These are phyloP conservation scores for Aldrovandia affinis DNA, from an alignment of 2,797 vertebrate species.

Conservation along the genomic window DNA sequence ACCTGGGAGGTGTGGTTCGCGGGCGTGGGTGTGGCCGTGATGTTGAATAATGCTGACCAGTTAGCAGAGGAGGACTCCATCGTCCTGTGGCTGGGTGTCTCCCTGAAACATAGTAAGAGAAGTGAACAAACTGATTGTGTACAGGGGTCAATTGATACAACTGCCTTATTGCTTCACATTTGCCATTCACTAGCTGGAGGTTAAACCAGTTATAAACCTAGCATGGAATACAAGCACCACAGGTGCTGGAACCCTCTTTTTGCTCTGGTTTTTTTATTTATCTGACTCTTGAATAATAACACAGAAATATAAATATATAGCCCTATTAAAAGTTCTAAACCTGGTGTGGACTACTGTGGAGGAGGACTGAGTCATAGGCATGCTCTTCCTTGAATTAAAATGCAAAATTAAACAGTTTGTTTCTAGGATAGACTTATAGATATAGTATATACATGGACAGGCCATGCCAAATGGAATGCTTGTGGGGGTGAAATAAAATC, in stretches of 20 bases:
- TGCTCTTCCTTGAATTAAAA: not conserved
- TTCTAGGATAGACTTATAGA: too few relatives aligned
- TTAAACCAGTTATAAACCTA: too few relatives aligned
- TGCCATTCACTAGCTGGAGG: not conserved
- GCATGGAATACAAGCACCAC: too few relatives aligned
- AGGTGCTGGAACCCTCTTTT: too few relatives aligned
- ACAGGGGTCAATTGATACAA: not conserved
- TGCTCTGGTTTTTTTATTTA: too few relatives aligned
- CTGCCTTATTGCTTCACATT: conserved; percentile 17
- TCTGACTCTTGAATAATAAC: too few relatives aligned
- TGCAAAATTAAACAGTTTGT: too few relatives aligned
- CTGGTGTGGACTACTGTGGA: not conserved
- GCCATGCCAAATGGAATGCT: not conserved
- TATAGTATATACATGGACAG: too few relatives aligned
- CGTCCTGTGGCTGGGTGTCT: conserved; percentile 25
- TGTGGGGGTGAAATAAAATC: not conserved
- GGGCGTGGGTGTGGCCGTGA: conserved; percentile 42
- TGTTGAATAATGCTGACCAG: conserved; percentile 28
- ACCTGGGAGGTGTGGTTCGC: conserved; percentile 41
- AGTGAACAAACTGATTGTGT: not conserved
- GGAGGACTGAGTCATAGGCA: not conserved
- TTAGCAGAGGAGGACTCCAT: conserved; percentile 72
- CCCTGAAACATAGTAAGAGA: conserved; percentile 27
- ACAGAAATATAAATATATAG: too few relatives aligned
- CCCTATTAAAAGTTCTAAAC: too few relatives aligned